A percentile compares a stretch with the other conserved stretches of the same genome.
phyloP scores from a whole-genome alignment of 1,140 invertebrate genomes.

The Bombyx mori region ASM3026992v2 NC_085124.1:11131501-11132000 shows the following conservation, averaged over 20 bases:
- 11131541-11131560: constrained; percentile 7
- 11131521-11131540: neutral
- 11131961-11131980: constrained; percentile 7
- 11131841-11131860: constrained; percentile 33
- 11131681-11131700: constrained; percentile 67
- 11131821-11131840: constrained; percentile 57
- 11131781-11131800: constrained; percentile 54
- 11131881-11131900: no score
- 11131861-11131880: no score
- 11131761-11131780: constrained; percentile 66
- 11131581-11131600: constrained; percentile 5
- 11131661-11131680: constrained; percentile 58
- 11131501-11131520: no score
- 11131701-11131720: constrained; percentile 62
- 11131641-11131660: constrained; percentile 65
- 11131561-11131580: constrained; percentile 14
- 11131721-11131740: constrained; percentile 32
- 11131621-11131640: constrained; percentile 73
- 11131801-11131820: constrained; percentile 62
- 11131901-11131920: neutral
- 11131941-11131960: constrained; percentile 9
- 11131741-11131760: constrained; percentile 40
- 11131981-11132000: constrained; percentile 9
- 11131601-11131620: constrained; percentile 66
- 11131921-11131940: neutral